Evolutionary conservation across 2,888 invertebrate species (phyloP), one percentile per base, ranked within the genome.

Genomic region (Troides helena): DNA sequence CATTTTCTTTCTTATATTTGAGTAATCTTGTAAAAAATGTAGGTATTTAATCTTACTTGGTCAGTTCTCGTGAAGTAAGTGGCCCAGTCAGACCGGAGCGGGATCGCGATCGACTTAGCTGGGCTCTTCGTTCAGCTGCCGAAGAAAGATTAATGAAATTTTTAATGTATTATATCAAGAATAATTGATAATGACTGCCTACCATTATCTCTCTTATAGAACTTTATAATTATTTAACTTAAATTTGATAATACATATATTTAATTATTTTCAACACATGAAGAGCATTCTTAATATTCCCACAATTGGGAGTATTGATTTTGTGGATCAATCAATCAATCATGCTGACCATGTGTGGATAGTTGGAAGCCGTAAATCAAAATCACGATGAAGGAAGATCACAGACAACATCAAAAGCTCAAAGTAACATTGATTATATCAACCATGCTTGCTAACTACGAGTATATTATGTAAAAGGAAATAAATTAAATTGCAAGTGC

Each of bases 51-150:
- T 17, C 94, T 94, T 81, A 95, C 95, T 95, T 95, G 66, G 95
- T 95, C 77, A 96, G 89, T 87, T 96, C 95, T 81, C 95, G 88
- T 71, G 95, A 93, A 18, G 95, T 93, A 75, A 95, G 86, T 65
- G 94, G 93, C 18, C 94, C 94, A 46, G 95, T 94, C 67, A 97
- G 92, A 36, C 97, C 96, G 57, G 97, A 96, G 74, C 98, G 92
- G 43, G 98, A 98, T 77, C 98, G 93, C 74, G 98, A 98, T 77
- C 98, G 92, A 79, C 97, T 97, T 75, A 98, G 90, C 88, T 98
- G 98, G 21, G 98, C 98, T 85, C 98, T 93, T 83, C 98, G 93
- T 89, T 98, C 98, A 85, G 98, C 98, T 97, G 91, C 30, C 83
- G 82, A 80, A 6, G 18, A 53, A 53, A 53, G 18, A 7, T 5